Conservation (phyloP, 64 coral and sea anemone species). For the Dendronephthya gigantea region DNA sequence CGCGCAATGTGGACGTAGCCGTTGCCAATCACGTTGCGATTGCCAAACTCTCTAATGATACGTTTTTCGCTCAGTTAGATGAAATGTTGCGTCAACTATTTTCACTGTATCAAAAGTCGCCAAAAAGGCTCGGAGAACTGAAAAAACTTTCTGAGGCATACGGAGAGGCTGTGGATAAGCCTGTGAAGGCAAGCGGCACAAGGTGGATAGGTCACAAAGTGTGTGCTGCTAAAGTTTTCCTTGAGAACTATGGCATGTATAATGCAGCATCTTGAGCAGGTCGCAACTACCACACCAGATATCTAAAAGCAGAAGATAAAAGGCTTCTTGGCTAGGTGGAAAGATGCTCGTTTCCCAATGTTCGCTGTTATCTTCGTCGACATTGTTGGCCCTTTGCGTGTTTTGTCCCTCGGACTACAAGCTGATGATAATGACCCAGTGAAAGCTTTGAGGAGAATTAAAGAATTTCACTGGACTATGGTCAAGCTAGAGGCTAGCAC, state of each 20-base stretch:
- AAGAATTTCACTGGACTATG: background rate
- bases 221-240: background rate
- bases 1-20: too few species aligned
- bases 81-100: background rate
- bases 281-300: background rate
- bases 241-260: background rate
- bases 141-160: background rate
- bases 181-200: background rate
- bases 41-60: background rate
- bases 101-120: background rate
- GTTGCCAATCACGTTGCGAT: too few species aligned
- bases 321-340: background rate
- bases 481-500: background rate
- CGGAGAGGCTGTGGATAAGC: background rate
- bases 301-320: background rate
- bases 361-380: too few species aligned
- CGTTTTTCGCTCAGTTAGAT: background rate
- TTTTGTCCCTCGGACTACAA: conserved; percentile 1
- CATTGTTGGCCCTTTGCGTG: conserved; percentile 1
- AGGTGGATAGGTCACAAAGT: conserved; percentile 6
- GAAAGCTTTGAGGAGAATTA: conserved; percentile 1
- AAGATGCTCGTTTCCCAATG: conserved; percentile 10
- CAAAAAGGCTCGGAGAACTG: background rate
- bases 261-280: background rate
- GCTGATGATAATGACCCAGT: background rate